Conservation (phyloP, 1,140 invertebrate species). For the Bradysia coprophila region DNA sequence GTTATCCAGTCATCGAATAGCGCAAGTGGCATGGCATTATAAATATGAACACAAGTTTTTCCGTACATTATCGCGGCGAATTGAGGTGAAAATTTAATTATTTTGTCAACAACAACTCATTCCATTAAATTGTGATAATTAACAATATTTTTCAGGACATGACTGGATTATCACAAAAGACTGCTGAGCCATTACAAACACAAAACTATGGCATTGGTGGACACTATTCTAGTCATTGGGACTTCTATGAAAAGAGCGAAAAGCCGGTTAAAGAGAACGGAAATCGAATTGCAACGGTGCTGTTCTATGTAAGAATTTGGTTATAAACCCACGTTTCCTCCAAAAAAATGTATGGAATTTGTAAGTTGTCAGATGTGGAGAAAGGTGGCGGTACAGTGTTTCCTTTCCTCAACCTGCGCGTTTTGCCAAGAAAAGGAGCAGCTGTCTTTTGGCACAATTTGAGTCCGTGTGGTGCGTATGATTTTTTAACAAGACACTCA, state of each 20-base stretch:
- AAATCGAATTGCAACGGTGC: constrained; percentile 86
- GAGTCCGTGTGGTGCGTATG: constrained; percentile 77
- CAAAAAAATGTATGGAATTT: no score
- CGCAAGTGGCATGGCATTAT: no score
- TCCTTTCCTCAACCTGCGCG: constrained; percentile 57
- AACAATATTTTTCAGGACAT: no score
- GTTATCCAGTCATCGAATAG: no score
- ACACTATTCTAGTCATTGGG: constrained; percentile 97
- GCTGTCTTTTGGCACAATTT: constrained; percentile 96
- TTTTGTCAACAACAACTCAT: no score
- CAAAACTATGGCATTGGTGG: constrained; percentile 99
- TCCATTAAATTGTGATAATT: no score
- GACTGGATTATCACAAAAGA: constrained; percentile 64
- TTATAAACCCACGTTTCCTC: no score
- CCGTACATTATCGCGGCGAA: no score
- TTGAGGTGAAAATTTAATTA: no score
- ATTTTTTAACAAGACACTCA: constrained; percentile 81
- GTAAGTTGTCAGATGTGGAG: constrained; percentile 87
- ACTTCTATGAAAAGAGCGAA: constrained; percentile 74
- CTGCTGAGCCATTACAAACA: constrained; percentile 90
- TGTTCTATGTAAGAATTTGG: constrained; percentile 69
- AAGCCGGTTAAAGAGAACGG: no score
- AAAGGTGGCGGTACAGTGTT: constrained; percentile 94
- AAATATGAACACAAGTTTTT: no score
- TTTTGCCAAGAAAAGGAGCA: constrained; percentile 77